Evolutionary conservation across 2,888 invertebrate species (phyloP).

Genomic region (Melanargia galathea): DNA sequence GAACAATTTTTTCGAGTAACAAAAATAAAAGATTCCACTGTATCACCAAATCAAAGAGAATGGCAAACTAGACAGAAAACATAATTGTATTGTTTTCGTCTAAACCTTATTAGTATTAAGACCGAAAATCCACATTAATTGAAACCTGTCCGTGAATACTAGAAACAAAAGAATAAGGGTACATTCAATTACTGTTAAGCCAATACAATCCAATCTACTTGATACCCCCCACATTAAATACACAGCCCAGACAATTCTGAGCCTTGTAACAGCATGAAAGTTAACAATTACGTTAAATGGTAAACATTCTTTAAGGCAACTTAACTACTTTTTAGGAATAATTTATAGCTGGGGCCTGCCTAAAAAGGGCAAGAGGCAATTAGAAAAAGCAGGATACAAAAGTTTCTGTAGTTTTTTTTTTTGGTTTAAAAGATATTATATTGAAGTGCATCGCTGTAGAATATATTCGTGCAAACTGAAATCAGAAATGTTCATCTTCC

Average conservation of each 20-base stretch:
- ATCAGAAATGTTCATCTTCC: too few species aligned
- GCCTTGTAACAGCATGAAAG: constrained; percentile 49
- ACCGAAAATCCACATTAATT: constrained; percentile 11
- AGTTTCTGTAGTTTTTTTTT: too few species aligned
- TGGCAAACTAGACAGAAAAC: too few species aligned
- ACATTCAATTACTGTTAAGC: constrained; percentile 32
- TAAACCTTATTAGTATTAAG: neutral
- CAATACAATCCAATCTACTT: constrained; percentile 39
- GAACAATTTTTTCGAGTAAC: neutral
- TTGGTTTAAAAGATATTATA: too few species aligned
- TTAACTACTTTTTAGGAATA: constrained; percentile 58
- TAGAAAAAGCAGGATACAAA: neutral
- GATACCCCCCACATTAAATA: constrained; percentile 32
- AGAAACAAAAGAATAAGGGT: constrained; percentile 18
- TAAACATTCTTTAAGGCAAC: constrained; percentile 62
- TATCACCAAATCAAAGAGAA: neutral
- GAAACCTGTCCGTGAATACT: constrained; percentile 13
- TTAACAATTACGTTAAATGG: constrained; percentile 60
- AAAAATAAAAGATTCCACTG: neutral
- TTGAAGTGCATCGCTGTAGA: too few species aligned
- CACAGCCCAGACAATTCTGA: constrained; percentile 31
- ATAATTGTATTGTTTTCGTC: neutral
- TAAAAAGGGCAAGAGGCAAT: neutral
- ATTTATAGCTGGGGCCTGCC: constrained; percentile 54
- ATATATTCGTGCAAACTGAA: too few species aligned